Evolutionary conservation across 2,797 vertebrate species (phyloP).

Genomic region (Taenioides sp.): DNA sequence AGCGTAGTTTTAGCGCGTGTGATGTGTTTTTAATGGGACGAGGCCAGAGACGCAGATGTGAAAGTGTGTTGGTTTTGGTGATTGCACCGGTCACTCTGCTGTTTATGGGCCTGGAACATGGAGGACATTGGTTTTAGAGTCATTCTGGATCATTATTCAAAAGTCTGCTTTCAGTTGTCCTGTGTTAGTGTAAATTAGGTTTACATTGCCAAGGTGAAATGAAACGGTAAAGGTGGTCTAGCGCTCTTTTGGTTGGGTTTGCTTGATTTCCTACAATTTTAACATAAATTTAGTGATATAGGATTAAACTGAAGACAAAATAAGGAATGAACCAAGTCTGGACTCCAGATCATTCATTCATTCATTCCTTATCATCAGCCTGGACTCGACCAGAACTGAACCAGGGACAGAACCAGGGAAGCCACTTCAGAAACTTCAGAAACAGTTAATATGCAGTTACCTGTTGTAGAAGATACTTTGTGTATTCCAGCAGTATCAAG

Average conservation of each 20-base stretch:
- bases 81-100: constrained; percentile 49
- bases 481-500: too few species aligned
- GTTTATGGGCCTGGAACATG: constrained; percentile 30
- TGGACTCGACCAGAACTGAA: neutral
- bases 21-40: constrained; percentile 71
- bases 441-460: too few species aligned
- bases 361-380: too few species aligned
- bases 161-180: constrained; percentile 36
- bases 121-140: constrained; percentile 41
- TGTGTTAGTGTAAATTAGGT: constrained; percentile 26
- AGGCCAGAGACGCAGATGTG: constrained; percentile 63
- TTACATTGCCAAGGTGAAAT: neutral
- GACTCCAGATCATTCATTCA: too few species aligned
- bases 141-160: constrained; percentile 41
- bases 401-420: too few species aligned
- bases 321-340: constrained; percentile 4
- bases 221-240: neutral
- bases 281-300: neutral
- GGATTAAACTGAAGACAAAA: constrained; percentile 17
- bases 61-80: constrained; percentile 60
- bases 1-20: constrained; percentile 53
- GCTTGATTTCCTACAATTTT: neutral
- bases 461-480: too few species aligned
- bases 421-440: too few species aligned
- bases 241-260: neutral